Evolutionary conservation across 2,113 vertebrate species (phyloP).

Genomic region (Azemiops feae): DNA sequence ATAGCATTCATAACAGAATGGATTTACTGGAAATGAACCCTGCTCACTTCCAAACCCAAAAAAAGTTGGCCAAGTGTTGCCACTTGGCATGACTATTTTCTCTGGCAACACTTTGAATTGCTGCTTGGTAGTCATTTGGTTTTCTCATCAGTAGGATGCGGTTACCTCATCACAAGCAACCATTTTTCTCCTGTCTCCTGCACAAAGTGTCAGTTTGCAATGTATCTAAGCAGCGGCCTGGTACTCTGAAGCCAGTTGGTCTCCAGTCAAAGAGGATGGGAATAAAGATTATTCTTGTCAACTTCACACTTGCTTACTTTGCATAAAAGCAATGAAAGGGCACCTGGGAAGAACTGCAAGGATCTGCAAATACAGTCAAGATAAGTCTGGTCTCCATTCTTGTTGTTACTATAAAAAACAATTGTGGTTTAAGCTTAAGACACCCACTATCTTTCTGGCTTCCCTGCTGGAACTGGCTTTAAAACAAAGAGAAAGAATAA

Average conservation of each 20-base stretch:
- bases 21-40: not conserved
- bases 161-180: not conserved
- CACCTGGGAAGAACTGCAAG: not conserved
- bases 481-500: not conserved
- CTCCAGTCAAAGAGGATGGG: not conserved
- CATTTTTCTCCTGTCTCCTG: not conserved
- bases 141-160: not conserved
- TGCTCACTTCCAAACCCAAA: not conserved
- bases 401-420: not conserved
- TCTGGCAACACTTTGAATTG: not conserved
- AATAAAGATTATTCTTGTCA: not conserved
- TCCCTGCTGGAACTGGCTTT: not conserved
- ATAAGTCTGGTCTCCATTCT: not conserved
- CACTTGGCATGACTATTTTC: not conserved
- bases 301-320: not conserved
- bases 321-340: not conserved
- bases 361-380: not conserved
- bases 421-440: not conserved
- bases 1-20: not conserved
- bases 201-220: not conserved
- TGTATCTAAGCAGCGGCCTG: not conserved
- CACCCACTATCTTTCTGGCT: not conserved
- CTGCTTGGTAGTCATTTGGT: not conserved
- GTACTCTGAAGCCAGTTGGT: not conserved
- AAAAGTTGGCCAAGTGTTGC: not conserved